Conservation (phyloP, 1,140 invertebrate genomes). For the Heliconius hewitsoni region DNA sequence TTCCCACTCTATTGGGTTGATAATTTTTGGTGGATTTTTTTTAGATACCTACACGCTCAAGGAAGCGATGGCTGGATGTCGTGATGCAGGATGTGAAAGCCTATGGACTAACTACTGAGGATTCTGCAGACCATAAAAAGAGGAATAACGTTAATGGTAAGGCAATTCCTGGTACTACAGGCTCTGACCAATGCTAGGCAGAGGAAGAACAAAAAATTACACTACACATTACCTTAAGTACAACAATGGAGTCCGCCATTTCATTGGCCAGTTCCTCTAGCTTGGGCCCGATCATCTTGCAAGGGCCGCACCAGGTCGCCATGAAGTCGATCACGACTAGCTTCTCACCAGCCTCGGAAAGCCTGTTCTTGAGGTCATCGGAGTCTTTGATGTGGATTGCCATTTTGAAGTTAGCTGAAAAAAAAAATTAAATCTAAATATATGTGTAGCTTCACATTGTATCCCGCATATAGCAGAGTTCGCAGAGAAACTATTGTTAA, state of each 20-base stretch:
- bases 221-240: slow-evolving; percentile 79
- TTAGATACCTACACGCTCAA: too few species aligned
- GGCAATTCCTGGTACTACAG: too few species aligned
- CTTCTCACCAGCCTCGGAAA: slow-evolving; percentile 89
- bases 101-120: too few species aligned
- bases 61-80: too few species aligned
- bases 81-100: too few species aligned
- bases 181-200: too few species aligned
- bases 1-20: too few species aligned
- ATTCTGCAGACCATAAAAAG: too few species aligned
- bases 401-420: slow-evolving; percentile 55
- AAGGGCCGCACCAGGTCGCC: slow-evolving; percentile 95
- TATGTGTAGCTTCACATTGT: background rate
- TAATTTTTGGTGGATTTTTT: too few species aligned
- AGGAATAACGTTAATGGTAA: too few species aligned
- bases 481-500: background rate
- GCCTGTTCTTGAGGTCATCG: slow-evolving; percentile 87
- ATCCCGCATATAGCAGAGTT: background rate
- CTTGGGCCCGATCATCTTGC: slow-evolving; percentile 94
- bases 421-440: too few species aligned
- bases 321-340: slow-evolving; percentile 95
- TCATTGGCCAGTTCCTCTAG: slow-evolving; percentile 85
- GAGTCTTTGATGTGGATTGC: slow-evolving; percentile 77
- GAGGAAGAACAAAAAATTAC: too few species aligned
- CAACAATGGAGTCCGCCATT: slow-evolving; percentile 79